Percentiles rank a stretch among this genome's conserved stretches.
Conservation (phyloP, 2,113 vertebrate genomes). For the Balaenoptera acutorostrata region DNA sequence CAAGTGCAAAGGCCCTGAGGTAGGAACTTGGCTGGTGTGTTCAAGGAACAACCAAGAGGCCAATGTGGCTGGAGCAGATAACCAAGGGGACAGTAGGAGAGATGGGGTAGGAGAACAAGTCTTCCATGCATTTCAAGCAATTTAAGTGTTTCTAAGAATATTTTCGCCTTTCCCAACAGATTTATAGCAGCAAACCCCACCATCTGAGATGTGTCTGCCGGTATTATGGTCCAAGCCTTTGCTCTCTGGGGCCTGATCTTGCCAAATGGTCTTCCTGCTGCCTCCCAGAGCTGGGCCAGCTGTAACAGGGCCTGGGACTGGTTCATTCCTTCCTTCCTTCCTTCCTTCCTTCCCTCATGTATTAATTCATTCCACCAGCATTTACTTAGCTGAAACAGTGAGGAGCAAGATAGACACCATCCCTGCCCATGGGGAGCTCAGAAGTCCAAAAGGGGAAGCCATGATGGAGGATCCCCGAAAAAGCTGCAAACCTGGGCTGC, state of each 20-base stretch:
- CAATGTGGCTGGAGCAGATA: not conserved
- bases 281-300: not conserved
- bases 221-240: not conserved
- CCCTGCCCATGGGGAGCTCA: not conserved
- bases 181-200: not conserved
- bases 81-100: not conserved
- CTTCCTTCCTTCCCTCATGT: not conserved
- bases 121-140: not conserved
- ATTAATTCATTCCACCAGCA: not conserved
- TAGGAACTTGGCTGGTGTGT: not conserved
- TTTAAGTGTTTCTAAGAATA: not conserved
- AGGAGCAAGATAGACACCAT: rapidly evolving
- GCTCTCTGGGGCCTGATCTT: not conserved
- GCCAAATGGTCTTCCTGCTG: not conserved
- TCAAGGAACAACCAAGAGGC: not conserved
- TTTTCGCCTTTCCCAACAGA: not conserved
- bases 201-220: not conserved
- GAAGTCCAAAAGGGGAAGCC: not conserved
- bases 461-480: not conserved
- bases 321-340: not conserved
- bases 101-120: too few species aligned
- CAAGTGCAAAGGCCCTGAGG: conserved; percentile 44
- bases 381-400: not conserved
- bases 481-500: not conserved
- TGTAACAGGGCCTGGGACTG: not conserved